These are phyloP conservation scores for Hyperopisus bebe DNA, from an alignment of 2,113 vertebrate genomes.

Conservation along the genomic window DNA sequence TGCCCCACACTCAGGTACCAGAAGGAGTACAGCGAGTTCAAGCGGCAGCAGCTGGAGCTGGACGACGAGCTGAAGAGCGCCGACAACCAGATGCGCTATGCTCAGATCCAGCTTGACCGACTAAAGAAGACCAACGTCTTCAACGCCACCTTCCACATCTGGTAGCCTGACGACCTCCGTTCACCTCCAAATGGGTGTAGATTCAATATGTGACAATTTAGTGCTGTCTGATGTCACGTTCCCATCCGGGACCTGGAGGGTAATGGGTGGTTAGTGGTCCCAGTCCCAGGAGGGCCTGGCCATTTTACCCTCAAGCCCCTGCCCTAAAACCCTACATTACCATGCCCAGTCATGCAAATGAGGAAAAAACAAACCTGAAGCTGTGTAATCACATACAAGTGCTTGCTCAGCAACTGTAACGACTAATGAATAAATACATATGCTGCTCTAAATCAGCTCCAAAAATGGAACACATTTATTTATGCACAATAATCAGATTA, in stretches of 20 bases:
- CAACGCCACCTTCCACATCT: conserved; percentile 96
- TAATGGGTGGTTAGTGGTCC: neutral
- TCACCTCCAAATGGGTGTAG: neutral
- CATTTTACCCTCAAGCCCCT: neutral
- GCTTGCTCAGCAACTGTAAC: neutral
- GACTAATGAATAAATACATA: neutral
- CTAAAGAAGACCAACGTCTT: conserved; percentile 98
- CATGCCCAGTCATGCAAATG: neutral
- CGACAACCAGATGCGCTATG: conserved; percentile 96
- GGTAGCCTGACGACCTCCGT: conserved; percentile 53
- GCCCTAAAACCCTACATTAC: neutral
- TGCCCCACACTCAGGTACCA: conserved; percentile 72
- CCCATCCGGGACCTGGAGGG: neutral
- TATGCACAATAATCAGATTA: neutral
- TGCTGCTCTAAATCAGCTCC: neutral
- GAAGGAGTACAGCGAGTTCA: conserved; percentile 96
- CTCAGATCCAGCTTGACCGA: conserved; percentile 88
- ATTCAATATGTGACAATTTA: neutral
- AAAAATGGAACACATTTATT: neutral
- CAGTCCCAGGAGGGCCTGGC: neutral
- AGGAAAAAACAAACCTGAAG: neutral
- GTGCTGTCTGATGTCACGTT: neutral
- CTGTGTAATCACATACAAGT: neutral
- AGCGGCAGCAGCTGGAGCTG: conserved; percentile 90
- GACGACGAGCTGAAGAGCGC: conserved; percentile 96